Percentiles rank a stretch among this genome's conserved stretches.
Evolutionary conservation across 1,140 invertebrate genomes (phyloP).

Genomic region (Zaprionus taronus): DNA sequence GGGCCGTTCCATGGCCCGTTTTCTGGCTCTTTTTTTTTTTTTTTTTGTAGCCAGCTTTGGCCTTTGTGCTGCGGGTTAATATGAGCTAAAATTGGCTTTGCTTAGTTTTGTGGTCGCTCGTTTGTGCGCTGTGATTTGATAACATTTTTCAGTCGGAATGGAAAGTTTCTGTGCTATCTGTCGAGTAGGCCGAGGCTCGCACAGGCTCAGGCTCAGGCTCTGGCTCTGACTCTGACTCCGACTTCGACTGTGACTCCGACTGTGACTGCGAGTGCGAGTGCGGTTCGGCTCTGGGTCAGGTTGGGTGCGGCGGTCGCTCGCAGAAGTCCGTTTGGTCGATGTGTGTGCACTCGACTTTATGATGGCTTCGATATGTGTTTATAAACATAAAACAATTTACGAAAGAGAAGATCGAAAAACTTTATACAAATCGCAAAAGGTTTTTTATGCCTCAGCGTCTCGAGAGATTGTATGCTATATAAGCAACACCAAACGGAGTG

Average conservation of each 20-base stretch:
- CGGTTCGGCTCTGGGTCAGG: slow-evolving; percentile 40
- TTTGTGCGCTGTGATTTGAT: slow-evolving; percentile 80
- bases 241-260: neutral
- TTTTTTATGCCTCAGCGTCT: neutral
- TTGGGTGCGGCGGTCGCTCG: slow-evolving; percentile 42
- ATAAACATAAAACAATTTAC: slow-evolving; percentile 12
- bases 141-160: slow-evolving; percentile 79
- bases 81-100: slow-evolving; percentile 83
- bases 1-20: slow-evolving; percentile 47
- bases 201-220: neutral
- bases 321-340: neutral
- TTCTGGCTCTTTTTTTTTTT: slow-evolving; percentile 22
- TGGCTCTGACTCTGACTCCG: neutral
- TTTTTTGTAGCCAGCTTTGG: slow-evolving; percentile 47
- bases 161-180: slow-evolving; percentile 66
- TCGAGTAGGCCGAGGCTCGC: neutral
- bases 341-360: slow-evolving; percentile 7
- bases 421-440: slow-evolving; percentile 4
- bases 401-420: slow-evolving; percentile 3
- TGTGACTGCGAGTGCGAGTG: neutral
- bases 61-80: slow-evolving; percentile 83
- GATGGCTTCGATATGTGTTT: slow-evolving; percentile 11
- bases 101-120: slow-evolving; percentile 81
- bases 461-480: neutral
- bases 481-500: neutral